Evolutionary conservation across 2,888 invertebrate genomes (phyloP).

Genomic region (Hedya salicella): DNA sequence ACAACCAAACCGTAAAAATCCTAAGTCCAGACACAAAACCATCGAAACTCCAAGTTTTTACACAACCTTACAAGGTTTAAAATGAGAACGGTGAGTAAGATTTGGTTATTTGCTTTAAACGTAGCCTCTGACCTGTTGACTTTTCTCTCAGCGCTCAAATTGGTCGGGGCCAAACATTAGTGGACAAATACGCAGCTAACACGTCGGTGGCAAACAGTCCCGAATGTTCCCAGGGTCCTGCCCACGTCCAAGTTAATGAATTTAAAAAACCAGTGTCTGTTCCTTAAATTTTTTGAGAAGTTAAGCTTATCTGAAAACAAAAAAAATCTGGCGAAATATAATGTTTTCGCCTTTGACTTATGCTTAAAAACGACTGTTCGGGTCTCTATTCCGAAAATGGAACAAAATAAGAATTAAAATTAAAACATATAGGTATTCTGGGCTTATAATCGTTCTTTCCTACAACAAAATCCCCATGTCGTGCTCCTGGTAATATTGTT

Average conservation of each 20-base stretch:
- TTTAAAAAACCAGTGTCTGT: no score
- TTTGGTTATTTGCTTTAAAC: conserved; percentile 4
- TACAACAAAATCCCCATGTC: no score
- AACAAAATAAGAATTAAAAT: no score
- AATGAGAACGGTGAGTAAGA: background rate
- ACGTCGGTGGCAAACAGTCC: conserved; percentile 35
- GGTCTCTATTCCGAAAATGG: no score
- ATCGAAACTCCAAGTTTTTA: background rate
- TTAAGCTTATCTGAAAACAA: no score
- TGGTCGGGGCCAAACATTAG: conserved; percentile 38
- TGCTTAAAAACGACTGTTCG: no score
- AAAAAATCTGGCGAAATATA: no score
- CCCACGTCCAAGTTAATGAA: conserved; percentile 33
- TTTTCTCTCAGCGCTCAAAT: conserved; percentile 40
- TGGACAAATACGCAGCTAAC: conserved; percentile 32
- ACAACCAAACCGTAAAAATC: background rate
- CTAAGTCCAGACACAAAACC: background rate
- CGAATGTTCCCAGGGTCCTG: conserved; percentile 35
- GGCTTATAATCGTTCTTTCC: no score
- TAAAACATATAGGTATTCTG: no score
- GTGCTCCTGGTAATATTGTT: no score
- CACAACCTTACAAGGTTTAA: background rate
- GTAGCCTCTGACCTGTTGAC: conserved; percentile 39
- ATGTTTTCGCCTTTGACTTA: no score
- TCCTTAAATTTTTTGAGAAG: no score